Percentiles rank a stretch among this genome's conserved stretches.
Conservation (phyloP, 2,797 vertebrate species). For the Mus minutoides region DNA sequence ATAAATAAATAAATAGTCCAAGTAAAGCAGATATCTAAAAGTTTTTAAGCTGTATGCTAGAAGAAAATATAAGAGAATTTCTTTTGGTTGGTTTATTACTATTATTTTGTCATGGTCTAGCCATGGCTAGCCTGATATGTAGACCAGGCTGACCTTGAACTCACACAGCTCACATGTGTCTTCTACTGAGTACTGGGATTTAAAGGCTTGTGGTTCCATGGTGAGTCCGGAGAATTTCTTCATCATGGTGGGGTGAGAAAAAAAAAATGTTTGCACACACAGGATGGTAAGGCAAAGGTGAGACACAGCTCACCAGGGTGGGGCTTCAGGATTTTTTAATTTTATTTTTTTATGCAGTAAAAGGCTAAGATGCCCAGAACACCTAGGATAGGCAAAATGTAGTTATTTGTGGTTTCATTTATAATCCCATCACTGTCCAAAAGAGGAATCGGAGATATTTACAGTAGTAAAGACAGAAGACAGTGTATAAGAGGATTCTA, state of each 20-base stretch:
- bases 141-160: not conserved
- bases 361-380: not conserved
- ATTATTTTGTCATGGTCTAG: not conserved
- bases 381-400: not conserved
- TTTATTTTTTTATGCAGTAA: not conserved
- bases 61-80: not conserved
- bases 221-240: not conserved
- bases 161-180: not conserved
- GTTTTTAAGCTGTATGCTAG: not conserved
- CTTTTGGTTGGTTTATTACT: not conserved
- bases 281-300: not conserved
- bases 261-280: slow-evolving; percentile 14
- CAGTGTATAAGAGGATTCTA: not conserved
- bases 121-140: not conserved
- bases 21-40: not conserved
- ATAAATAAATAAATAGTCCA: slow-evolving; percentile 31
- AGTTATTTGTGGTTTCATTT: not conserved
- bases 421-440: not conserved
- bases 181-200: not conserved
- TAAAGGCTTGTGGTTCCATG: not conserved
- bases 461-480: not conserved
- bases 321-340: not conserved
- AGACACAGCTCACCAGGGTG: not conserved
- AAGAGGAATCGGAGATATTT: not conserved
- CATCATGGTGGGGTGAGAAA: not conserved